phyloP scores from a whole-genome alignment of 2,113 vertebrate genomes.

The Hydrolagus affinis region DNA sequence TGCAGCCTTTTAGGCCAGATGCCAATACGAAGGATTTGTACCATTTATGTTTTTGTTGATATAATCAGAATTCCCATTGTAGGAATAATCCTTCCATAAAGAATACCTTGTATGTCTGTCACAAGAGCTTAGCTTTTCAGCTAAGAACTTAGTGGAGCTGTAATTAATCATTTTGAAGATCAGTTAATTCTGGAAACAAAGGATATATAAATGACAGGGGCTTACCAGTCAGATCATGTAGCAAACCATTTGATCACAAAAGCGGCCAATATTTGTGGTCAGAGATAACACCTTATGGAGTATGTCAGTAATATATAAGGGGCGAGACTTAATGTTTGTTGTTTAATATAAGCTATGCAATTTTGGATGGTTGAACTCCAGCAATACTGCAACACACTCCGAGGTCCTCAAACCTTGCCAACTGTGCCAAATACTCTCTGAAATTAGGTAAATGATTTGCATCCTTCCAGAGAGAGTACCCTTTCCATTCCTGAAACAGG shows the following conservation, averaged over 20 bases:
- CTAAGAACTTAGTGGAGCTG: background rate
- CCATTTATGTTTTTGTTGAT: slow-evolving; percentile 27
- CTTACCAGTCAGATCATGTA: background rate
- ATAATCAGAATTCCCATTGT: slow-evolving; percentile 21
- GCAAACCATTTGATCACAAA: background rate
- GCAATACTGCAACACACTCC: no score
- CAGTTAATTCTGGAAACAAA: background rate
- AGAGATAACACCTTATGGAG: background rate
- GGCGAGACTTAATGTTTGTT: background rate
- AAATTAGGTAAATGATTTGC: no score
- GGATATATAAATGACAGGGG: background rate
- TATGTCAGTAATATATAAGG: background rate
- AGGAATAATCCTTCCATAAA: slow-evolving; percentile 31
- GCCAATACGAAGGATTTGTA: slow-evolving; percentile 24
- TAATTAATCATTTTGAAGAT: slow-evolving; percentile 1
- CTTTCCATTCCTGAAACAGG: no score
- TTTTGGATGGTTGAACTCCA: no score
- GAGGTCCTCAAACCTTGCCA: no score
- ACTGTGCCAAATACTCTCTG: no score
- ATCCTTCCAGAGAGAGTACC: no score
- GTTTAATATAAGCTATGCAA: no score
- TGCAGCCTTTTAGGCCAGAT: slow-evolving; percentile 14
- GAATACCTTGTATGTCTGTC: slow-evolving; percentile 5
- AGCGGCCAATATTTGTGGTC: background rate
- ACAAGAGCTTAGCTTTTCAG: background rate